Evolutionary conservation across 1,140 invertebrate genomes (phyloP).

Genomic region (Conopomorpha cramerella): DNA sequence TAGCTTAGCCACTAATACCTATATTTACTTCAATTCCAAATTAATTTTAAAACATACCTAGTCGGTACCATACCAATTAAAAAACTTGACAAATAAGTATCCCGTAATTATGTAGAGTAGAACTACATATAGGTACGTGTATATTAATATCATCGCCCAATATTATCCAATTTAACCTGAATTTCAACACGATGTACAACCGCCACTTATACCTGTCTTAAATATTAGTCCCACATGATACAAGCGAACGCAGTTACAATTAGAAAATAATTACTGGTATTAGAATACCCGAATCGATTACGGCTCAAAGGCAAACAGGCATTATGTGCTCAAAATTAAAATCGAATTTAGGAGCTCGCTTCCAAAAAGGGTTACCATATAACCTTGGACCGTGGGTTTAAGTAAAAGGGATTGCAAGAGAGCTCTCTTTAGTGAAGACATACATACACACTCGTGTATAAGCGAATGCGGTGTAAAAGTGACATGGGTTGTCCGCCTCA

Average conservation of each 20-base stretch:
- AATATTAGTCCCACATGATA: background rate
- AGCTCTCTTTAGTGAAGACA: background rate
- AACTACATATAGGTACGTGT: no score
- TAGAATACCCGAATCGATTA: conserved; percentile 4
- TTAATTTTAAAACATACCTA: background rate
- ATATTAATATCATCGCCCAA: no score
- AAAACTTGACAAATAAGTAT: no score
- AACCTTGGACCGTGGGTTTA: background rate
- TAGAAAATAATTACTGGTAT: conserved; percentile 6
- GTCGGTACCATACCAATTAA: no score
- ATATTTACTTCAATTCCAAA: conserved; percentile 8
- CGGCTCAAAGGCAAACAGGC: conserved; percentile 4
- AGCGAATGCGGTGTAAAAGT: no score
- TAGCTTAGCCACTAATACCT: conserved; percentile 30
- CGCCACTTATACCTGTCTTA: no score
- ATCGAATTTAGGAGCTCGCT: conserved; percentile 6
- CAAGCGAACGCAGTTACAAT: conserved; percentile 1
- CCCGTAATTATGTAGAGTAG: no score
- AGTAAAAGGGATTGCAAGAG: background rate
- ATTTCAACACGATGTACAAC: no score
- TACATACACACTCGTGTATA: no score
- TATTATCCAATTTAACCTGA: no score
- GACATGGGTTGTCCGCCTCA: no score
- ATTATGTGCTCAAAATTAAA: conserved; percentile 7
- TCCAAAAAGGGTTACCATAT: background rate